Evolutionary conservation across 2,797 vertebrate species (phyloP).

Genomic region (Gadopsis marmoratus): DNA sequence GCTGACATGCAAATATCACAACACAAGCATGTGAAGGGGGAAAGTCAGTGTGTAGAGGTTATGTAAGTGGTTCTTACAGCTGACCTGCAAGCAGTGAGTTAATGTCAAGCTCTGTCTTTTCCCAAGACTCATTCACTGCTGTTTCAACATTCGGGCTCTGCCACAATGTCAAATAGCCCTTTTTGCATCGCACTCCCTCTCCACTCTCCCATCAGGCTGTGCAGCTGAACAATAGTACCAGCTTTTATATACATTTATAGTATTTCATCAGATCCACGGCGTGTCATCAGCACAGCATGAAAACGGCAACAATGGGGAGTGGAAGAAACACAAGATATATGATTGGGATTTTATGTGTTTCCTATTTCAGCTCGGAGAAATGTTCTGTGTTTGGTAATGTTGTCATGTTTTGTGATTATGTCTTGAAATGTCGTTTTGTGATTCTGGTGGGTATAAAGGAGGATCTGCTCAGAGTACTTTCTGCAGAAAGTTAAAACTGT

Average conservation of each 20-base stretch:
- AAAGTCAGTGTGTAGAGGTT: slow-evolving; percentile 34
- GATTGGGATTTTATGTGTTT: slow-evolving; percentile 2
- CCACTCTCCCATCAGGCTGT: slow-evolving; percentile 41
- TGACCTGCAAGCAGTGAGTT: slow-evolving; percentile 61
- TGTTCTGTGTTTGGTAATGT: slow-evolving; percentile 34
- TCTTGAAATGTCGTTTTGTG: slow-evolving; percentile 16
- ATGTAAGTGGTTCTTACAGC: slow-evolving; percentile 58
- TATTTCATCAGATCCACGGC: slow-evolving; percentile 51
- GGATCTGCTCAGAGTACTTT: slow-evolving; percentile 26
- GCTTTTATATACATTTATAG: slow-evolving; percentile 58
- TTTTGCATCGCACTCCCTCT: slow-evolving; percentile 22
- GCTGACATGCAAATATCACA: slow-evolving; percentile 29
- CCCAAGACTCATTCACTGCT: slow-evolving; percentile 36
- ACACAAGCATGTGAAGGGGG: background rate
- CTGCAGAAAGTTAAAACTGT: slow-evolving; percentile 28
- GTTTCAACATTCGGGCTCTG: slow-evolving; percentile 41
- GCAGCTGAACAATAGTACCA: slow-evolving; percentile 33
- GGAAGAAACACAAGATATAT: background rate
- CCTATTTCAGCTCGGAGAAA: slow-evolving; percentile 11
- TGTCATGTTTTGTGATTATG: background rate
- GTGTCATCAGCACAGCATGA: slow-evolving; percentile 39
- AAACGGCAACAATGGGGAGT: slow-evolving; percentile 23
- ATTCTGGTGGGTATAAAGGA: slow-evolving; percentile 40
- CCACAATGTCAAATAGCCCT: slow-evolving; percentile 33
- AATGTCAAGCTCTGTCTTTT: slow-evolving; percentile 43